Conservation (phyloP, 2,113 vertebrate genomes). For the Lepisosteus osseus region DNA sequence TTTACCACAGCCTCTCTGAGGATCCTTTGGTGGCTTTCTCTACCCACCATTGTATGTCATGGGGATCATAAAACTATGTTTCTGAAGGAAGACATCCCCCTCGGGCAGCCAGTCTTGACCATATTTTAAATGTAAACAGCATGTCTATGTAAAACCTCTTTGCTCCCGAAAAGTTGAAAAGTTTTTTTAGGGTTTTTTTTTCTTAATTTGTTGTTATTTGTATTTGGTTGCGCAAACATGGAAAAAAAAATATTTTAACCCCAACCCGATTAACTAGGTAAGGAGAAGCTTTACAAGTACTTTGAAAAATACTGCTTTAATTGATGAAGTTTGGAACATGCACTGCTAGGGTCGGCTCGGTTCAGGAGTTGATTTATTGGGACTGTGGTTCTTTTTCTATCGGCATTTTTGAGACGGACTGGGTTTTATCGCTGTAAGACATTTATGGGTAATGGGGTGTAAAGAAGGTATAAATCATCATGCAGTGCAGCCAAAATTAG, state of each 20-base stretch:
- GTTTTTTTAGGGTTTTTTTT: conserved; percentile 42
- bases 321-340: no score
- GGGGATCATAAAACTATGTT: background rate
- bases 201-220: conserved; percentile 30
- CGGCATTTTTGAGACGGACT: background rate
- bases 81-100: background rate
- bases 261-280: no score
- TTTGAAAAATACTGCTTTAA: no score
- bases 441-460: conserved; percentile 27
- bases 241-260: no score
- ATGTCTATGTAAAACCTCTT: background rate
- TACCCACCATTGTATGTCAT: background rate
- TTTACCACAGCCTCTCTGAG: background rate
- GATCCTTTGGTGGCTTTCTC: background rate
- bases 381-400: conserved; percentile 9
- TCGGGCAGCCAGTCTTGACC: background rate
- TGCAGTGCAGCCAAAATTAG: conserved; percentile 10
- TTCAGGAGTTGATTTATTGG: conserved; percentile 9
- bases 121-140: background rate
- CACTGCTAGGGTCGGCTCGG: conserved; percentile 1
- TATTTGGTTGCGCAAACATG: no score
- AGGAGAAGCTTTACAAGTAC: no score
- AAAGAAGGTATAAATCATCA: conserved; percentile 27
- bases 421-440: conserved; percentile 10
- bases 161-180: no score